These are phyloP conservation scores for Metacarcinus magister DNA, from an alignment of 2,888 invertebrate species.

Conservation along the genomic window DNA sequence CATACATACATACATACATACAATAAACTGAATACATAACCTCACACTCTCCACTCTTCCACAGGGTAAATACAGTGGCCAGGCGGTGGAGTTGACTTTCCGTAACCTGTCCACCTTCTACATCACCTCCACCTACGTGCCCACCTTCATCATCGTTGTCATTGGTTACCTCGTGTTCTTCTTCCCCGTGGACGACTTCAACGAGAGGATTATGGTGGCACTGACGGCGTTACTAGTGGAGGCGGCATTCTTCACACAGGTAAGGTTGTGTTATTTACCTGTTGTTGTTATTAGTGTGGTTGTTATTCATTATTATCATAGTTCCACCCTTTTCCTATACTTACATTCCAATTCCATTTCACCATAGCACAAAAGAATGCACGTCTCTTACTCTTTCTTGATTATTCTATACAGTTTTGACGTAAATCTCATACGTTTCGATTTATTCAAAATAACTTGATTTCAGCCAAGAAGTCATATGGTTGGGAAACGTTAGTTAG, in stretches of 20 bases:
- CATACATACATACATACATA: slow-evolving; percentile 26
- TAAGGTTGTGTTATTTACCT: neutral
- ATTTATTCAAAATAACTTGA: too few relatives aligned
- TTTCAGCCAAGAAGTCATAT: too few relatives aligned
- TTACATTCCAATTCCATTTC: neutral
- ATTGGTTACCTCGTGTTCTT: slow-evolving; percentile 76
- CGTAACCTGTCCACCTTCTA: slow-evolving; percentile 76
- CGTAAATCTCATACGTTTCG: too few relatives aligned
- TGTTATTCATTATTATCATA: neutral
- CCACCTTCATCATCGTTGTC: slow-evolving; percentile 77
- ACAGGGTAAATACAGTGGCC: slow-evolving; percentile 77
- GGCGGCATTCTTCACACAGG: slow-evolving; percentile 77
- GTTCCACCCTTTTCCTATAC: neutral
- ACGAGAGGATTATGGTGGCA: slow-evolving; percentile 76
- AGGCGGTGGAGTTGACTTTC: slow-evolving; percentile 70
- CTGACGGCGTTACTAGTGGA: slow-evolving; percentile 73
- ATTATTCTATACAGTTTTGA: too few relatives aligned
- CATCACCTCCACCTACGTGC: slow-evolving; percentile 78
- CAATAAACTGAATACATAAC: neutral
- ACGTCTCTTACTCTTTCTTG: too few relatives aligned
- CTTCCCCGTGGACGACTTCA: slow-evolving; percentile 76
- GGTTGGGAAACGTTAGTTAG: too few relatives aligned
- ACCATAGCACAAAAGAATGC: too few relatives aligned
- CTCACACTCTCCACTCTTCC: neutral
- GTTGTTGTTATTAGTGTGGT: too few relatives aligned